A percentile compares a stretch with the other conserved stretches of the same genome.
Conservation (phyloP, 2,797 vertebrate genomes). For the Chanos chanos region DNA sequence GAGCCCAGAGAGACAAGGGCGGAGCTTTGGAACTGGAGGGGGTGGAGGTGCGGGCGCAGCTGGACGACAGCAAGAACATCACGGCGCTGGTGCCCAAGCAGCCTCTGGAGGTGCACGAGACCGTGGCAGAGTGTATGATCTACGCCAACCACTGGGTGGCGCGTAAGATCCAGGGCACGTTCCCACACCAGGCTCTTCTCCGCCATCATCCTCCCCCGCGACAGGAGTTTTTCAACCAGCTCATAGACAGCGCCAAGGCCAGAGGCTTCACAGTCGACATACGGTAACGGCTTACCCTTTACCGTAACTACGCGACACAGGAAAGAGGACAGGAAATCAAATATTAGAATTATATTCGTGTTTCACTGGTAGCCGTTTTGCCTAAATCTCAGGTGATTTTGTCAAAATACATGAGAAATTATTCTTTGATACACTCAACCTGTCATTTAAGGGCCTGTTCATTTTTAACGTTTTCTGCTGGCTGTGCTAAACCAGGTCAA, state of each 20-base stretch:
- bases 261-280: conserved; percentile 85
- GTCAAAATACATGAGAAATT: neutral
- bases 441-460: no score
- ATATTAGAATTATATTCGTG: no score
- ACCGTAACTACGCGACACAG: no score
- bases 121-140: conserved; percentile 96
- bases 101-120: conserved; percentile 92
- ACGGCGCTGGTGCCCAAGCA: conserved; percentile 85
- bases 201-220: conserved; percentile 85
- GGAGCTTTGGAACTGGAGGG: conserved; percentile 94
- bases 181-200: conserved; percentile 85
- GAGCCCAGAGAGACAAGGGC: conserved; percentile 73
- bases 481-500: conserved; percentile 72
- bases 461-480: neutral
- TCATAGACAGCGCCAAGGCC: conserved; percentile 78
- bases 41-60: conserved; percentile 84
- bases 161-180: conserved; percentile 83
- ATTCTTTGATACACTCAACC: no score
- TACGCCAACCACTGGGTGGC: conserved; percentile 98
- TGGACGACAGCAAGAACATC: conserved; percentile 87
- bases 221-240: conserved; percentile 84
- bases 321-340: no score
- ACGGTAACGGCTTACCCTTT: conserved; percentile 61
- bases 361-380: neutral
- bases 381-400: neutral